Evolutionary conservation across 1,140 invertebrate species (phyloP).

Genomic region (Nebria ingens): DNA sequence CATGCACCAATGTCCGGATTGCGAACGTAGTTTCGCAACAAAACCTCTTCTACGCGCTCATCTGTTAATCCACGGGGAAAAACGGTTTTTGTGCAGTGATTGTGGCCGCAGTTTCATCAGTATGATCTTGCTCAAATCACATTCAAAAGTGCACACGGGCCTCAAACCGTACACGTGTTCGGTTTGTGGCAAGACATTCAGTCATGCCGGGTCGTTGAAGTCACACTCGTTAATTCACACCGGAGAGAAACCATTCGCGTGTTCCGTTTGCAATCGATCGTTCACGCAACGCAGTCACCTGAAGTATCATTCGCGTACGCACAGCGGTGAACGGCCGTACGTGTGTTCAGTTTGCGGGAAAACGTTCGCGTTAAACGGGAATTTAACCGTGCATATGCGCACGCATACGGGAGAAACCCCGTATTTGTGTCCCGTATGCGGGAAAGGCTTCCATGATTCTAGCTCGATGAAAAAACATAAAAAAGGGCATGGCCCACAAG

Average conservation of each 20-base stretch:
- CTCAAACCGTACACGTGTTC: neutral
- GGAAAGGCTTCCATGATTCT: slow-evolving; percentile 34
- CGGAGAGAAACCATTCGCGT: slow-evolving; percentile 61
- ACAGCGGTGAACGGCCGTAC: slow-evolving; percentile 49
- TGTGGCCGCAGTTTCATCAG: slow-evolving; percentile 19
- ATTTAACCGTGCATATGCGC: slow-evolving; percentile 24
- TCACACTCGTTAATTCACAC: slow-evolving; percentile 42
- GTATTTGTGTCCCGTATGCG: slow-evolving; percentile 58
- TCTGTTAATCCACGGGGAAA: too few relatives aligned
- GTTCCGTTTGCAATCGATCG: slow-evolving; percentile 58
- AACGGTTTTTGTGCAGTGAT: too few relatives aligned
- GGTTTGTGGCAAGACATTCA: slow-evolving; percentile 3
- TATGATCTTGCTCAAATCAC: slow-evolving; percentile 20
- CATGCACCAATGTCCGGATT: slow-evolving; percentile 7
- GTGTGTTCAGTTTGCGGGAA: slow-evolving; percentile 52
- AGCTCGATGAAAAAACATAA: slow-evolving; percentile 22
- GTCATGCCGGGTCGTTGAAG: neutral
- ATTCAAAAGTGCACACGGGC: slow-evolving; percentile 13
- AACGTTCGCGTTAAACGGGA: slow-evolving; percentile 39
- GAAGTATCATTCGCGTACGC: slow-evolving; percentile 50
- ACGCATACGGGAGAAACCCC: slow-evolving; percentile 35
- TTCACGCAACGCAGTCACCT: slow-evolving; percentile 60
- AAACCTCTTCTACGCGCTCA: slow-evolving; percentile 16
- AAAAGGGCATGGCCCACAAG: slow-evolving; percentile 9
- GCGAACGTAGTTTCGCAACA: slow-evolving; percentile 16